A percentile compares a stretch with the other conserved stretches of the same genome.
phyloP scores from a whole-genome alignment of 2,888 invertebrate species.

The Latrodectus hesperus region DNA sequence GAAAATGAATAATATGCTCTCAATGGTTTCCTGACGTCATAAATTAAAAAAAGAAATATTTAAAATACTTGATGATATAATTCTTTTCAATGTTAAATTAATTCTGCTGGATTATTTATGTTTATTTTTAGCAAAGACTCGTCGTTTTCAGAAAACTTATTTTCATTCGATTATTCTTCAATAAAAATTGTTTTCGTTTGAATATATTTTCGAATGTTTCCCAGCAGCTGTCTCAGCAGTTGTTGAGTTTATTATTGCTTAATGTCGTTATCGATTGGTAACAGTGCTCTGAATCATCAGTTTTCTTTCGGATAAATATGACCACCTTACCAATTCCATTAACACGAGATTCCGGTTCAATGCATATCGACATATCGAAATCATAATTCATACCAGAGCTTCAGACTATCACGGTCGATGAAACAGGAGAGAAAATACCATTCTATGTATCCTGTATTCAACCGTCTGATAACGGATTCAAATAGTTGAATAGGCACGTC shows the following conservation, averaged over 20 bases:
- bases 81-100: too few relatives aligned
- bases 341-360: slow-evolving; percentile 2
- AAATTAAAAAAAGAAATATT: background rate
- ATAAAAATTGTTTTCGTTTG: too few relatives aligned
- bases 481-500: slow-evolving; percentile 40
- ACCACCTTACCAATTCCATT: background rate
- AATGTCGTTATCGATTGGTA: background rate
- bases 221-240: too few relatives aligned
- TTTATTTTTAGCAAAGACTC: too few relatives aligned
- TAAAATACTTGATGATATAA: background rate
- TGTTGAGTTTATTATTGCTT: too few relatives aligned
- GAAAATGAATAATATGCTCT: background rate
- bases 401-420: background rate
- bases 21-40: background rate
- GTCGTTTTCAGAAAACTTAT: too few relatives aligned
- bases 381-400: background rate
- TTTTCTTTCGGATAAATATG: background rate
- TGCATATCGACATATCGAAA: background rate
- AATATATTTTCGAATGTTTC: too few relatives aligned
- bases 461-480: slow-evolving; percentile 9
- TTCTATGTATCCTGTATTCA: background rate
- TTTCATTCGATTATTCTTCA: too few relatives aligned
- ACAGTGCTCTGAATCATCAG: background rate
- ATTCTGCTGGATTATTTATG: too few relatives aligned
- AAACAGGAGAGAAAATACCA: background rate